phyloP scores from a whole-genome alignment of 2,797 vertebrate species.

The Sebastes trivittatus region DNA sequence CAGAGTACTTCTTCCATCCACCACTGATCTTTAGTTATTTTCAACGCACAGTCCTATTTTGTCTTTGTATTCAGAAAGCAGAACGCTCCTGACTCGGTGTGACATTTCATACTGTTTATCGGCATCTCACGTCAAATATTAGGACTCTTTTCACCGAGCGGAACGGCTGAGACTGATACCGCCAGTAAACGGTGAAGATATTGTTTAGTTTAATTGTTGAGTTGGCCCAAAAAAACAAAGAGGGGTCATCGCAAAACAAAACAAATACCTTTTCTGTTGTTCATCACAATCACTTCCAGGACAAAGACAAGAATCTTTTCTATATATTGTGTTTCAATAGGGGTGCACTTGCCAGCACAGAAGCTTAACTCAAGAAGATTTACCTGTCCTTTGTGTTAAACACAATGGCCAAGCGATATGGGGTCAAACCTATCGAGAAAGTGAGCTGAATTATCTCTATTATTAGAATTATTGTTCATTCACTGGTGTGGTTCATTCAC shows the following conservation, averaged over 20 bases:
- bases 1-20: no score
- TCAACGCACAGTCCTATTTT: background rate
- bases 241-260: slow-evolving; percentile 15
- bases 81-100: background rate
- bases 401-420: slow-evolving; percentile 3
- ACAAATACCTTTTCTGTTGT: slow-evolving; percentile 31
- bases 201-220: background rate
- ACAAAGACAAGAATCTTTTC: slow-evolving; percentile 38
- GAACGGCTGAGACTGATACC: background rate
- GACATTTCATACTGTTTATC: slow-evolving; percentile 44
- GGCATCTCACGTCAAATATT: background rate
- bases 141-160: background rate
- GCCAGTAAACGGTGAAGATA: background rate
- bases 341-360: background rate
- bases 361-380: slow-evolving; percentile 1
- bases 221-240: slow-evolving; percentile 39
- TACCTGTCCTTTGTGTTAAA: slow-evolving; percentile 4
- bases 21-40: background rate
- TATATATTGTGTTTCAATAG: slow-evolving; percentile 40
- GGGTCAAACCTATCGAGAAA: background rate
- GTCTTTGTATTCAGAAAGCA: background rate
- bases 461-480: background rate
- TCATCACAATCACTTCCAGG: slow-evolving; percentile 3
- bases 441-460: background rate
- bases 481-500: background rate